Base-by-base conservation (phyloP, 2,797 vertebrate genomes). In the Prunella strophiata region DNA sequence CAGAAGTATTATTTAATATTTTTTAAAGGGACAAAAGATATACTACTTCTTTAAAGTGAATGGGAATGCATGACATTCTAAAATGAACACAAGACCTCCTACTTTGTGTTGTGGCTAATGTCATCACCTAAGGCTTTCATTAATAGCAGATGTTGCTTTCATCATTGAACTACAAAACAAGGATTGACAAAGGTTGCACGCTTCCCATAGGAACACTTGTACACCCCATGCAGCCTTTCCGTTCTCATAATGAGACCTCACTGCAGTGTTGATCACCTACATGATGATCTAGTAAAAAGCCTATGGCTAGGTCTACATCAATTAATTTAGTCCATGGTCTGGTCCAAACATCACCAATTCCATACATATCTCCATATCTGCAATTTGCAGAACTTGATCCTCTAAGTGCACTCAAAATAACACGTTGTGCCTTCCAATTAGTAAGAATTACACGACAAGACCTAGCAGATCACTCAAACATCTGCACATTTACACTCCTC, bases 101-200 rank as follows among this genome's bases (percentile, higher is more conserved):
- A 54, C 17, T 76, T 79, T 59, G 27, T 45, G 50, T 30, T 58
- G 22, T 55, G 30, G 62, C 40, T 66, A 51, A 48, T 83, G 47
- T 70, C 65, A 85, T 38, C 94, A 43, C 23, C 25, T 40, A 76
- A 70, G 52, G 13, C 26, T 76, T 93, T 91, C 77, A 82, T 91
- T 93, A 74, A 43, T 76, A 85, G 77, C 71, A 90, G 42, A 84
- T 63, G 36, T 73, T 84, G 42, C 63, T 71, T 94, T 95, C 77
- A 52, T 90, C 88, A 66, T 2, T 73, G 70, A 78, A 73, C 70
- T 61, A 62, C 32, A 84, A 78, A 94, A 73, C 61, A 68, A 72
- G 70, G 42, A 83, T 9, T 74, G 52, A 50, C 42, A 80, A 91
- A 90, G 48, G 38, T 34, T 82, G 23, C 52, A 74, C 13, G 4